A percentile compares a stretch with the other conserved stretches of the same genome.
These are phyloP conservation scores for Perca fluviatilis DNA, from an alignment of 2,113 vertebrate genomes.

Conservation along the genomic window DNA sequence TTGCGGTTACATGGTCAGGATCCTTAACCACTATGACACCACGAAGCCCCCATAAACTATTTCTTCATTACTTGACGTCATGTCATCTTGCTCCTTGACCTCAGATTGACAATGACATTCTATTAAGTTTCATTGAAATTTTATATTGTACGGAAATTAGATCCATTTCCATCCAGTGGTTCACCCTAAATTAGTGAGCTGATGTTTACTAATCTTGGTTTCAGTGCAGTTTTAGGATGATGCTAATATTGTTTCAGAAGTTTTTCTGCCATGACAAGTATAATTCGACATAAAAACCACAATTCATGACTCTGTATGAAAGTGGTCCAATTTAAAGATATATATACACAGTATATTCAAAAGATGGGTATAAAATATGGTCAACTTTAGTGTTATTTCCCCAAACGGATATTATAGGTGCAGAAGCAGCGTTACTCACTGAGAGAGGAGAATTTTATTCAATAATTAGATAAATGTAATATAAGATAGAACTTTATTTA, in stretches of 20 bases:
- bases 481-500: too few species aligned
- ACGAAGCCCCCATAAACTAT: neutral
- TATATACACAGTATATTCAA: neutral
- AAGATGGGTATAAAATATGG: neutral
- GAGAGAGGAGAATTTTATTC: neutral
- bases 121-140: neutral
- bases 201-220: slow-evolving; percentile 2
- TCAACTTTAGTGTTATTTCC: neutral
- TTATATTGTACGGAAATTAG: neutral
- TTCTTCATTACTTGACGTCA: neutral
- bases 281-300: neutral
- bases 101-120: too few species aligned
- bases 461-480: neutral
- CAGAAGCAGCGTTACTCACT: neutral
- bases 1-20: neutral
- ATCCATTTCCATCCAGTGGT: neutral
- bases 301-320: neutral
- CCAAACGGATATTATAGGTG: neutral
- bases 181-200: neutral
- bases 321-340: neutral
- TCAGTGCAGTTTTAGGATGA: neutral
- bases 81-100: neutral
- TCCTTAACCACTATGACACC: neutral
- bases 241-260: neutral
- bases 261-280: neutral